Evolutionary conservation across 1,140 invertebrate genomes (phyloP).

Genomic region (Drosophila arawakana): DNA sequence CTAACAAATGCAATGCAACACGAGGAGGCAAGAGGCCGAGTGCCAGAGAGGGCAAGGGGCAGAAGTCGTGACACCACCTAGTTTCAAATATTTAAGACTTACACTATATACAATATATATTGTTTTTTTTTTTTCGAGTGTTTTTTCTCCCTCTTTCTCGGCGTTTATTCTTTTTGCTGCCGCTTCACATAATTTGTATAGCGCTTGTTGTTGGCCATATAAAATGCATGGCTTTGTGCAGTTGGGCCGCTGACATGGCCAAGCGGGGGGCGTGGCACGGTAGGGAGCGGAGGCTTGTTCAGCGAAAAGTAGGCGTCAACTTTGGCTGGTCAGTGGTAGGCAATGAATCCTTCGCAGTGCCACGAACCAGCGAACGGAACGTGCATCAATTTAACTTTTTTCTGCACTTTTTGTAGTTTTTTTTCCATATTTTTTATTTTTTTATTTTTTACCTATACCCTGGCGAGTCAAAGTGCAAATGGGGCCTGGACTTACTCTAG

Average conservation of each 20-base stretch:
- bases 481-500: conserved; percentile 22
- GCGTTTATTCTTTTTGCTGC: conserved; percentile 25
- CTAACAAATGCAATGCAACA: conserved; percentile 53
- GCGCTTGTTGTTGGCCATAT: conserved; percentile 54
- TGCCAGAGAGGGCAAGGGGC: not conserved
- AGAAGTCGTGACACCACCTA: conserved; percentile 51
- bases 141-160: conserved; percentile 13
- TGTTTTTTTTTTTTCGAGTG: conserved; percentile 7
- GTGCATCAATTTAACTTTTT: conserved; percentile 72
- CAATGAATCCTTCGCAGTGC: conserved; percentile 47
- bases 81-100: conserved; percentile 81
- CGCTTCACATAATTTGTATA: conserved; percentile 76
- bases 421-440: not conserved
- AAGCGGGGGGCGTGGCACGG: not conserved
- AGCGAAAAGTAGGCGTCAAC: conserved; percentile 50
- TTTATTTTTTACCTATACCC: conserved; percentile 40
- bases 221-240: conserved; percentile 76
- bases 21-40: not conserved
- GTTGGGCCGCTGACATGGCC: conserved; percentile 42
- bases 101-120: conserved; percentile 54
- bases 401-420: conserved; percentile 6
- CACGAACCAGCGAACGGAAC: conserved; percentile 39
- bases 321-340: conserved; percentile 48
- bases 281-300: not conserved
- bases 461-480: conserved; percentile 30